Base-by-base conservation (phyloP, 2,888 invertebrate species). In the Cerceris ruficornis region DNA sequence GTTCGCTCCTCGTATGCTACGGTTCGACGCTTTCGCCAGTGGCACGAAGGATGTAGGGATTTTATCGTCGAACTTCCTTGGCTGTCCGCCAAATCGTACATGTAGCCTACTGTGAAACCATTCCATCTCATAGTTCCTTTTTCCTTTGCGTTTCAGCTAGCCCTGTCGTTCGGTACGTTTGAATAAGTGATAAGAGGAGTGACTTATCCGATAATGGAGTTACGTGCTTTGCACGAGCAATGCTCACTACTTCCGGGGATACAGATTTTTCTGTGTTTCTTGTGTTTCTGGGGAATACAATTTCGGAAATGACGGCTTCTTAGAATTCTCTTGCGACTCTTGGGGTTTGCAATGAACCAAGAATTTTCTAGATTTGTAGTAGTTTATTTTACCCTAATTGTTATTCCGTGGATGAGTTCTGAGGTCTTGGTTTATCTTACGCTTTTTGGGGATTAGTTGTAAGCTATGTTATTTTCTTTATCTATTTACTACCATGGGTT, bases 21-120 rank as follows among this genome's bases (percentile, higher is more conserved):
- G 73, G 70, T 70, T 74, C 70, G 81, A 82, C 69, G 77, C 84
- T 81, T 72, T 72, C 72, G 74, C 28, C 70, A 68, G 69, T 75
- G 72, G 55, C 85, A 60, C 69, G 75, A 54, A 49, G 67, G 75
- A 74, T 72, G 72, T 74, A 57, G 66, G 80, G 82, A 86, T 86
- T 90, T 91, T 88, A 91, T 87, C 90, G 88, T 90, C 87, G 67
- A 91, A 86, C 92, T 8, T 95, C 94, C 43, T 94, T 93, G 0
- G 95, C 94, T 0, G 95, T 94, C 70, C 96, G 93, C 78, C 97
- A 97, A 87, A 98, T 96, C 83, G 96, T 92, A 85, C 94, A 80
- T 80, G 83, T 81, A 85, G 66, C 71, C 60, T 61, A 50, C 71
- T 58, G 70, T 70, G 71, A 80, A 58, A 80, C 72, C 58, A 52